Evolutionary conservation across 2,888 invertebrate species (phyloP).

Genomic region (Agonum fuliginosum): DNA sequence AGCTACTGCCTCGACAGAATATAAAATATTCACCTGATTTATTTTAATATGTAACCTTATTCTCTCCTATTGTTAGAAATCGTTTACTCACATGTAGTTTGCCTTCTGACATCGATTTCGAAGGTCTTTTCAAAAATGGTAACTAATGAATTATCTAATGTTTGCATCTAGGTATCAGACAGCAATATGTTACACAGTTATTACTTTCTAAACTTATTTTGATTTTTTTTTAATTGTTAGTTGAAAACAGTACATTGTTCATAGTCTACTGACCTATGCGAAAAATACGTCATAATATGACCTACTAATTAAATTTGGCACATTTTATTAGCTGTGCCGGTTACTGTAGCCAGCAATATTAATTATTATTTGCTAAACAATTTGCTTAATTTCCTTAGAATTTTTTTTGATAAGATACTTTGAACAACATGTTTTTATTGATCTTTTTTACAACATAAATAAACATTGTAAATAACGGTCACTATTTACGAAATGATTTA

Average conservation of each 20-base stretch:
- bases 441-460: too few species aligned
- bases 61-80: constrained; percentile 42
- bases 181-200: constrained; percentile 12
- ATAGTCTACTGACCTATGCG: constrained; percentile 21
- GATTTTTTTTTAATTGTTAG: constrained; percentile 6
- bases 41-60: constrained; percentile 19
- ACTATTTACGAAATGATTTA: too few species aligned
- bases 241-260: background rate
- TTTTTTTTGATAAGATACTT: background rate
- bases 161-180: constrained; percentile 28
- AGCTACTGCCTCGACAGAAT: too few species aligned
- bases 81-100: constrained; percentile 44
- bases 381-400: background rate
- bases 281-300: constrained; percentile 5
- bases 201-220: constrained; percentile 28
- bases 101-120: constrained; percentile 39
- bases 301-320: constrained; percentile 29
- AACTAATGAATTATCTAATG: constrained; percentile 34
- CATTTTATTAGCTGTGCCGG: too few species aligned
- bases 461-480: too few species aligned
- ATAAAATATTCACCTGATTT: constrained; percentile 28
- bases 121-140: constrained; percentile 44
- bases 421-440: constrained; percentile 3
- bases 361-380: background rate
- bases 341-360: too few species aligned